These are phyloP conservation scores for Paradisaea rubra DNA, from an alignment of 2,113 vertebrate species.

Conservation along the genomic window DNA sequence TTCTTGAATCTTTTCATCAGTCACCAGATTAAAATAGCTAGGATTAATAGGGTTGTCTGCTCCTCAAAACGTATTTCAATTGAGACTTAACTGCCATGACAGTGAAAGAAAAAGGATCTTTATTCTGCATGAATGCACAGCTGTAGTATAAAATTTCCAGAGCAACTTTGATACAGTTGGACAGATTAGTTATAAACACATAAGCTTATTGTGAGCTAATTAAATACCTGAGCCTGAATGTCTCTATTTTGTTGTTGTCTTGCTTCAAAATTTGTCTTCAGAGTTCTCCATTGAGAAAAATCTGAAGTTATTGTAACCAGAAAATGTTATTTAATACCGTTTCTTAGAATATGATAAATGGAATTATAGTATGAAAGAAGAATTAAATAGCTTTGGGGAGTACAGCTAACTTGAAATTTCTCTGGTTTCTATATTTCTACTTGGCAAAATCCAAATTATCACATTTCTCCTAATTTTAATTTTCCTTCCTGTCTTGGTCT, in stretches of 20 bases:
- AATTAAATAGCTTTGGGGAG: background rate
- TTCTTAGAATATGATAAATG: background rate
- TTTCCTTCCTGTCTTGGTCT: background rate
- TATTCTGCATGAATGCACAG: conserved; percentile 49
- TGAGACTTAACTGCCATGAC: conserved; percentile 26
- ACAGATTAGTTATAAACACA: conserved; percentile 6
- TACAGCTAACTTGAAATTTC: background rate
- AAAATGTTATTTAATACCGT: background rate
- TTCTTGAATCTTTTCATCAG: conserved; percentile 40
- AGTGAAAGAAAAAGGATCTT: conserved; percentile 44
- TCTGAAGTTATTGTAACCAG: background rate
- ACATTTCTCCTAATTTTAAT: background rate
- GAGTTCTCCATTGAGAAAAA: conserved; percentile 4
- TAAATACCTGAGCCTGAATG: background rate
- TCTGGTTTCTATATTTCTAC: background rate
- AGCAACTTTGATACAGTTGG: conserved; percentile 24
- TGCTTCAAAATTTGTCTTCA: background rate
- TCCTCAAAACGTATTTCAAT: conserved; percentile 10
- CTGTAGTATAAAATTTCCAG: conserved; percentile 30
- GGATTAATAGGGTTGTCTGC: conserved; percentile 29
- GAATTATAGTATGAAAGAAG: background rate
- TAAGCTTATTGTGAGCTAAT: conserved; percentile 10
- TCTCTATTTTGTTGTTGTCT: background rate
- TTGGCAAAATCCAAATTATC: background rate
- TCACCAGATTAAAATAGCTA: conserved; percentile 39